Base-by-base conservation (phyloP, 2,888 invertebrate species). In the Eupithecia abbreviata region DNA sequence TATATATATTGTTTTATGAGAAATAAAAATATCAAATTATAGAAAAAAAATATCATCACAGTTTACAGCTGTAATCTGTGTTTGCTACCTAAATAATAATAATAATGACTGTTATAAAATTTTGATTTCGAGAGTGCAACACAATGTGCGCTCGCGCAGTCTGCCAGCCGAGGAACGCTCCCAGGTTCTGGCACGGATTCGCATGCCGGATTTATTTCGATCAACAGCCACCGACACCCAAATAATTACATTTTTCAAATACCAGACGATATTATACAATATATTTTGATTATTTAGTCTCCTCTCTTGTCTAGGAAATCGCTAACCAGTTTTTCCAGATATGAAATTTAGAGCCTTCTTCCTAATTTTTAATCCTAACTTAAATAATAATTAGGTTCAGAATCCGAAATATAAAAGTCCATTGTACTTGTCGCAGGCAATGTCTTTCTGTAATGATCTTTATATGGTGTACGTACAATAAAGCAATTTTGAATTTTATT, bases 231-330 rank as follows among this genome's bases (percentile, higher is more conserved):
- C 85, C 82, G 85, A 88, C 90, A 88, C 87, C 86, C 87, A 88
- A 90, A 92, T 91, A 90, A 91, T 90, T 86, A 88, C 80, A 92
- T 92, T 91, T 91, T 90, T 89, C 85, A 87, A 91, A 93, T 93
- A 91, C 92, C 92, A 93, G 91, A 92, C 92, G 82, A 84, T 80
- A 81, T 89, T 89, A 88, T 87, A 88, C 84, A 88, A 88, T 80
- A 72, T 70, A 66, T 72, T 75, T 75, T 66, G 62, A 51, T 65
- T 75, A 45, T 6, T 69, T 73, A 66, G 45, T 18, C 49, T 51
- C 71, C 66, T 45, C 45, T 45, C 18, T 65, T 43, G 69, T 70
- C 66, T 49, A 3, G 45, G 30, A 43, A 4, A 10, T 68, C 58
- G 72, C 69, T 66, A 58, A 70, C 72, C 58, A 10, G 10, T 30